Evolutionary conservation across 2,797 vertebrate genomes (phyloP), one percentile per base, ranked within the genome.

Genomic region (Rachycentron canadum): DNA sequence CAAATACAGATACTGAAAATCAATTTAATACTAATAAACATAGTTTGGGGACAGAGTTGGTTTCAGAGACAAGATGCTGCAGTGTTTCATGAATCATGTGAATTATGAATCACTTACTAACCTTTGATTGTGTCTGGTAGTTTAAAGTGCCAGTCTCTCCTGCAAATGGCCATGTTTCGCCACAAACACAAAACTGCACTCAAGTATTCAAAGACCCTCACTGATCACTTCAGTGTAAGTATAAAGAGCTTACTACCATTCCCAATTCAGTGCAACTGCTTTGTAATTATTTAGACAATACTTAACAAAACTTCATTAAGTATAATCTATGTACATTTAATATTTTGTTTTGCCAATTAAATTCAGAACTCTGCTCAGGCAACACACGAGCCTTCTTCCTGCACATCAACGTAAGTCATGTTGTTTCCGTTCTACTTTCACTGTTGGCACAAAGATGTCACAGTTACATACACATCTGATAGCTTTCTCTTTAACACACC

Each of bases 101-200:
- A 26, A 14, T 50, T 12, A 1, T 60, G 16, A 32, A 40, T 21
- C 8, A 47, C 25, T 50, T 0, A 79, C 1, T 57, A 64, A 78
- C n/a, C 3, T 47, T 36, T n/a, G 0, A 1, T 40, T 71, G 2
- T 82, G 40, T 85, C 38, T 74, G 70, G 5, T 83, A 99, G 98
- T 89, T 91, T 98, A 95, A 97, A 96, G 81, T 97, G 97, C 91
- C 97, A 97, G 95, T 95, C 97, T 81, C 91, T 99, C 78, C 93
- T 99, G 85, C 96, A 97, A 85, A 98, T 99, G 97, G 94, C 96
- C 13, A 96, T 97, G 96, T 99, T 99, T 86, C 95, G 93, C 66
- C 96, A 95, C 91, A 98, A 97, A 89, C 95, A 96, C 65, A 97
- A 97, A 86, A 93, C 90, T 28, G 98, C 97, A 47, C 88, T 97